Conservation (phyloP, 2,888 invertebrate genomes). For the Lasioglossum oenotherae region DNA sequence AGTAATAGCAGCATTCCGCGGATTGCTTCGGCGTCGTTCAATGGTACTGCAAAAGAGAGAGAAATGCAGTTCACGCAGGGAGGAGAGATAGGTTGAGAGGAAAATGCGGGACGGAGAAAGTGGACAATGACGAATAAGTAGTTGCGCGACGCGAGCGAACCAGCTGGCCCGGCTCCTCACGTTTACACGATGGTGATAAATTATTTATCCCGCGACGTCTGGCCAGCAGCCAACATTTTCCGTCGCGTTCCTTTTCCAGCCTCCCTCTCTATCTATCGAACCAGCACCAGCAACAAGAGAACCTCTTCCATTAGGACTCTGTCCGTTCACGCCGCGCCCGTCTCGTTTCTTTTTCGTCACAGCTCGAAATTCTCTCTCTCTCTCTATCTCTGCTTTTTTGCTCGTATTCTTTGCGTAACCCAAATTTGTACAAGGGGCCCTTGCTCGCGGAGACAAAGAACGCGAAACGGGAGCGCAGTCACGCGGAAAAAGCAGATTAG, state of each 20-base stretch:
- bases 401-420: constrained; percentile 22
- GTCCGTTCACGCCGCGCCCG: neutral
- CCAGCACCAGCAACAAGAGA: constrained; percentile 41
- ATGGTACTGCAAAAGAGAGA: neutral
- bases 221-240: constrained; percentile 77
- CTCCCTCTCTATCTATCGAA: constrained; percentile 50
- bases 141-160: constrained; percentile 45
- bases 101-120: constrained; percentile 55
- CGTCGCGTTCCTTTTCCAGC: constrained; percentile 45
- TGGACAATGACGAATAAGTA: constrained; percentile 65
- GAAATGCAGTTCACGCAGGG: neutral
- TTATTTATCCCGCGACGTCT: constrained; percentile 79
- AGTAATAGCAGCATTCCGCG: constrained; percentile 18
- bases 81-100: constrained; percentile 36
- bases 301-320: neutral
- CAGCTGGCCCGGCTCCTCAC: constrained; percentile 69
- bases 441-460: constrained; percentile 22
- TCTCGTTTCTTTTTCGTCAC: neutral
- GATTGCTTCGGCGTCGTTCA: constrained; percentile 24
- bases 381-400: neutral
- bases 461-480: constrained; percentile 8
- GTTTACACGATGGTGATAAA: constrained; percentile 77
- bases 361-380: neutral
- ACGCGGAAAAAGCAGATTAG: constrained; percentile 14
- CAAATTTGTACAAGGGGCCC: constrained; percentile 32